These are phyloP conservation scores for Onychorhynchus coronatus DNA, from an alignment of 2,113 vertebrate species.

Conservation along the genomic window DNA sequence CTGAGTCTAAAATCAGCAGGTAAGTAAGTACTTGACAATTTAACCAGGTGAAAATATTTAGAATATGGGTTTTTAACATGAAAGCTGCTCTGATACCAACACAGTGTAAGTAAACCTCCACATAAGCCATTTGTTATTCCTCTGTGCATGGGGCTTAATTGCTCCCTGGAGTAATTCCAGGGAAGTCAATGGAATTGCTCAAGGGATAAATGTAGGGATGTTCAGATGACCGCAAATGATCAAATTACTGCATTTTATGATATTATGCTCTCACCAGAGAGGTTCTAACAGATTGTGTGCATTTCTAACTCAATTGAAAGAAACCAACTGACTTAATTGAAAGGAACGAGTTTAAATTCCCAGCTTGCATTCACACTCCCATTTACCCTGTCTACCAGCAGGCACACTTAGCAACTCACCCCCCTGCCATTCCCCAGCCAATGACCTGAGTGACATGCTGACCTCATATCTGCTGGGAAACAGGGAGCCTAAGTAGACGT, in stretches of 20 bases:
- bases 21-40: neutral
- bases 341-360: neutral
- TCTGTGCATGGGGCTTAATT: neutral
- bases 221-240: neutral
- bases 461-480: neutral
- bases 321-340: neutral
- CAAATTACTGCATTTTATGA: conserved; percentile 17
- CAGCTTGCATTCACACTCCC: neutral
- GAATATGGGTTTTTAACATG: neutral
- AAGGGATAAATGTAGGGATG: neutral
- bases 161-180: neutral
- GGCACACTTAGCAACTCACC: fast-evolving
- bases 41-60: neutral
- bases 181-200: neutral
- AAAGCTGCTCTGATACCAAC: neutral
- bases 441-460: neutral
- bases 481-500: fast-evolving
- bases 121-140: neutral
- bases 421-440: neutral
- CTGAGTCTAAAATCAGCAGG: neutral
- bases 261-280: conserved; percentile 3
- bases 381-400: neutral
- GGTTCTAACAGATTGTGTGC: neutral
- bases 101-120: fast-evolving
- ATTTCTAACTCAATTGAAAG: conserved; percentile 6